Percentiles rank a stretch among this genome's conserved stretches.
Evolutionary conservation across 2,888 invertebrate genomes (phyloP).

Genomic region (Linyphia triangularis): DNA sequence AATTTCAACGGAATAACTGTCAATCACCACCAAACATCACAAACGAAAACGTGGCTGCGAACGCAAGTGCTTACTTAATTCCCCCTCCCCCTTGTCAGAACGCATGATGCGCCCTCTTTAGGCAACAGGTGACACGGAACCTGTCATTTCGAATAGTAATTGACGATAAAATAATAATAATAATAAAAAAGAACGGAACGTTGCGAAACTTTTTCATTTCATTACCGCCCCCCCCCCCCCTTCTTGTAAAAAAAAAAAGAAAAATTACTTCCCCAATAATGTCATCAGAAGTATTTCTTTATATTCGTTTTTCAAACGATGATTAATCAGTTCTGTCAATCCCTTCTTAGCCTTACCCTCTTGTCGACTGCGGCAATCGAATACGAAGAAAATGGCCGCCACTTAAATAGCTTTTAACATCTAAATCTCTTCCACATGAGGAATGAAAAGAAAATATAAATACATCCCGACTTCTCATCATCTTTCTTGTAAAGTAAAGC

Average conservation of each 20-base stretch:
- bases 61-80: conserved; percentile 45
- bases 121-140: conserved; percentile 62
- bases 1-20: conserved; percentile 28
- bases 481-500: too few species aligned
- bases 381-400: conserved; percentile 2
- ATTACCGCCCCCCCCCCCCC: background rate
- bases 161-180: conserved; percentile 41
- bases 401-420: conserved; percentile 70
- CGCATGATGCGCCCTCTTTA: conserved; percentile 50
- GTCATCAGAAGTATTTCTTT: too few species aligned
- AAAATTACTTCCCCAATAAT: too few species aligned
- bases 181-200: background rate
- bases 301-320: conserved; percentile 69
- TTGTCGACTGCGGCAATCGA: background rate
- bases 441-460: background rate
- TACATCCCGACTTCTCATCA: too few species aligned
- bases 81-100: background rate
- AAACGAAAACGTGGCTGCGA: conserved; percentile 49
- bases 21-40: conserved; percentile 49
- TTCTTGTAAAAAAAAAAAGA: background rate
- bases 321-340: conserved; percentile 72
- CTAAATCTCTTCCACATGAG: conserved; percentile 56
- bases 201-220: background rate
- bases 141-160: conserved; percentile 61
- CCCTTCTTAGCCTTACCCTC: background rate